These are phyloP conservation scores for Neodon shergylaensis DNA, from an alignment of 2,113 vertebrate genomes.

Conservation along the genomic window DNA sequence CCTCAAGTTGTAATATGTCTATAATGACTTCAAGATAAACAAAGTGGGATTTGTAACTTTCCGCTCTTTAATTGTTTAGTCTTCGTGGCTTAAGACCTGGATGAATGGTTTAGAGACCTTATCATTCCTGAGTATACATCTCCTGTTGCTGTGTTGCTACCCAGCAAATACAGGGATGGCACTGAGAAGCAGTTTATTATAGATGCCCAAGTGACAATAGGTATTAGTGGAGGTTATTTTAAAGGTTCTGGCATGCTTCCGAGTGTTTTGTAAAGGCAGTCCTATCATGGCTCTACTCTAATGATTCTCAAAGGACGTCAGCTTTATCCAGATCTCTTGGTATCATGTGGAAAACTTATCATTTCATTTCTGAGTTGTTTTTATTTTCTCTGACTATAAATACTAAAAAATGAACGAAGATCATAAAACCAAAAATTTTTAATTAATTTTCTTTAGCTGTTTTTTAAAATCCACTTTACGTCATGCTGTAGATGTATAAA, in stretches of 20 bases:
- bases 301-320: not conserved
- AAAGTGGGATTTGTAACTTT: not conserved
- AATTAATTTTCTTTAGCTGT: not conserved
- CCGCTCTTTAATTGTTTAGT: slow-evolving; percentile 8
- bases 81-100: not conserved
- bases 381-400: not conserved
- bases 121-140: not conserved
- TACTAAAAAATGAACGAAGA: not conserved
- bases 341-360: slow-evolving; percentile 54
- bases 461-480: slow-evolving; percentile 13
- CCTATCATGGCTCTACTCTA: not conserved
- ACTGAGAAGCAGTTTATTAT: not conserved
- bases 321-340: slow-evolving; percentile 5
- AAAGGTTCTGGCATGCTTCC: not conserved
- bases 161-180: not conserved
- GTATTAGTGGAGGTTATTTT: not conserved
- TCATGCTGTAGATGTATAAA: not conserved
- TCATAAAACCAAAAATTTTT: not conserved
- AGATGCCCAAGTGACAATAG: not conserved
- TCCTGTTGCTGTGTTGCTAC: not conserved
- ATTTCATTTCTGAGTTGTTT: slow-evolving; percentile 32
- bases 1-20: not conserved
- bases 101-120: not conserved
- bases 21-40: not conserved
- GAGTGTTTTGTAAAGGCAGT: not conserved